These are phyloP conservation scores for Lamellibrachia luymesi DNA, from an alignment of 1,140 invertebrate genomes.

Conservation along the genomic window DNA sequence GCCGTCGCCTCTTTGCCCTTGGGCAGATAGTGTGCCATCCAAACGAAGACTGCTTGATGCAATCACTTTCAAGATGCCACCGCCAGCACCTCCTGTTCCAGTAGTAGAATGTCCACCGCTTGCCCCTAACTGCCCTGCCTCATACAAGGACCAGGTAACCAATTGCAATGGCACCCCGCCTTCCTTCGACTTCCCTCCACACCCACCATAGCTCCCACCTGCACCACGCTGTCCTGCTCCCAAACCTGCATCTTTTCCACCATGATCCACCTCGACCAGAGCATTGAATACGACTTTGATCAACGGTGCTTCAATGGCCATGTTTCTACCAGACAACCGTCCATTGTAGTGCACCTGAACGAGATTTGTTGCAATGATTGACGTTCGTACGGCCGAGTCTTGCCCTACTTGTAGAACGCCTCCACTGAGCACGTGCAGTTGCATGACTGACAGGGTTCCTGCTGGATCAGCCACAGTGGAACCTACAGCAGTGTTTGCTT, in stretches of 20 bases:
- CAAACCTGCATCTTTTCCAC: conserved; percentile 21
- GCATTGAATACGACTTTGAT: conserved; percentile 37
- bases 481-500: conserved; percentile 33
- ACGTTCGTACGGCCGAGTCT: conserved; percentile 29
- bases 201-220: conserved; percentile 40
- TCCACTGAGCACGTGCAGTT: conserved; percentile 35
- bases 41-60: conserved; percentile 28
- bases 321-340: conserved; percentile 17
- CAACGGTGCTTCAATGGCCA: conserved; percentile 31
- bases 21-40: conserved; percentile 36
- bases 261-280: conserved; percentile 30
- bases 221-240: conserved; percentile 25
- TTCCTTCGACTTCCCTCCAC: conserved; percentile 33
- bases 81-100: conserved; percentile 31
- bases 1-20: conserved; percentile 29
- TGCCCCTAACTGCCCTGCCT: conserved; percentile 36
- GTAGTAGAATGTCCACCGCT: conserved; percentile 33
- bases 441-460: conserved; percentile 34
- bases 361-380: conserved; percentile 30
- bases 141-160: conserved; percentile 30
- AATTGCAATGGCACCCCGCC: conserved; percentile 18
- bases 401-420: conserved; percentile 34
- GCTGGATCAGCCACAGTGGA: conserved; percentile 27
- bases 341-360: conserved; percentile 42
- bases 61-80: conserved; percentile 34